Evolutionary conservation across 2,888 invertebrate genomes (phyloP), one percentile per base, ranked within the genome.

Genomic region (Orthosia incerta): DNA sequence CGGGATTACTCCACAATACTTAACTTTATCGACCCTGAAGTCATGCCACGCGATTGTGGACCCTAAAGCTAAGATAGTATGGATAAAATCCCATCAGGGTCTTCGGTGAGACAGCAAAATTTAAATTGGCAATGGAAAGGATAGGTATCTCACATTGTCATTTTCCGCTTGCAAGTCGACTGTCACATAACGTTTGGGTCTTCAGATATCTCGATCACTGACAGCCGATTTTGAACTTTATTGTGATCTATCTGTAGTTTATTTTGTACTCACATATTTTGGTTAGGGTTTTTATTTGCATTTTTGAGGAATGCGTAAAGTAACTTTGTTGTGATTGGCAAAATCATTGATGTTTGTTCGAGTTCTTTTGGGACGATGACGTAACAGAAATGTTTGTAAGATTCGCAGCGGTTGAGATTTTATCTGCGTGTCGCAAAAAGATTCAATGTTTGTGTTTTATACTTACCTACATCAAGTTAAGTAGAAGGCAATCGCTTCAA

Each of bases 101-200:
- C 0, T 50, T 20, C 50, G 20, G 3, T 13, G n/a, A 15, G 70
- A 65, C 73, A 13, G 83, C 77, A 83, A 82, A 81, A 59, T 51
- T 60, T 72, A 88, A 85, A 50, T 80, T 87, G 79, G 89, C 79
- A 12, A 64, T 80, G 70, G 67, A 84, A 87, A 75, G 84, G 86
- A 86, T 86, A 87, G 88, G 89, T 90, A 92, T 91, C 89, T 90
- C 88, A 89, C 89, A 85, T 87, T 91, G 92, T 91, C 92, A 91
- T 90, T 90, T 91, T 91, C 87, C 88, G 88, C 87, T 89, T 87
- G 87, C 83, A 83, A 87, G 78, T 80, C 71, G 79, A 79, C 79
- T 87, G 86, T 86, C 84, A 69, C 76, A 74, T 84, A 87, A 84
- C 87, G 82, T 82, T 85, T 77, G 80, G 75, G 66, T 84, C 76